Evolutionary conservation across 2,113 vertebrate species (phyloP), one percentile per base, ranked within the genome.

Genomic region (Casuarius casuarius): DNA sequence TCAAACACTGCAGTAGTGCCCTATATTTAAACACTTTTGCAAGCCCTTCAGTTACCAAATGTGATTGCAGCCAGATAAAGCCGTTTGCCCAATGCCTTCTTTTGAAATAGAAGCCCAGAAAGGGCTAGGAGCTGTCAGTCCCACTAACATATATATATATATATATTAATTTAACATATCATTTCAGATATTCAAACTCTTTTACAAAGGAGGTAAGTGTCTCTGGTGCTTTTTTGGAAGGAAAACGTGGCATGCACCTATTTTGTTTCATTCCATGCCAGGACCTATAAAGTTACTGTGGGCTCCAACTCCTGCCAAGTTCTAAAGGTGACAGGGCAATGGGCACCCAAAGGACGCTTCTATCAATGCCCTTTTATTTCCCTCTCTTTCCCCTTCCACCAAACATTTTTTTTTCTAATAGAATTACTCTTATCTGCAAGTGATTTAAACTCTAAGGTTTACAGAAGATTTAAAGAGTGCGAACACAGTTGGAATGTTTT

Each of bases 391-490:
- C 89, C 79, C 35, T 82, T 87, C 89, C 89, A 94, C 97, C 92
- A 0, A 94, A n/a, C 92, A 84, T 62, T 91, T 96, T 95, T 89
- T 95, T 97, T 98, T 95, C 97, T 97, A 97, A 98, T 97, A 98
- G 98, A 98, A 98, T 98, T 97, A 98, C 98, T 97, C 98, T 98
- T 98, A 99, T 98, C 98, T 98, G 98, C 98, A 98, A 98, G 98
- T 98, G 98, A 99, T 98, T 98, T 98, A 98, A 95, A 98, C 98
- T 96, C 97, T 96, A 97, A 98, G 98, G 98, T 98, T 98, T 98
- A 98, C 98, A 96, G 97, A 98, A 99, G 98, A 99, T 99, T 99
- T 99, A 99, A 98, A 98, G 98, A 98, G 98, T 99, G 98, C 97
- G 98, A 99, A 98, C 98, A 98, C 98, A 98, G 98, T 98, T 98